Evolutionary conservation across 2,888 invertebrate genomes (phyloP), one percentile per base, ranked within the genome.

Genomic region (Mechanitis messenoides): DNA sequence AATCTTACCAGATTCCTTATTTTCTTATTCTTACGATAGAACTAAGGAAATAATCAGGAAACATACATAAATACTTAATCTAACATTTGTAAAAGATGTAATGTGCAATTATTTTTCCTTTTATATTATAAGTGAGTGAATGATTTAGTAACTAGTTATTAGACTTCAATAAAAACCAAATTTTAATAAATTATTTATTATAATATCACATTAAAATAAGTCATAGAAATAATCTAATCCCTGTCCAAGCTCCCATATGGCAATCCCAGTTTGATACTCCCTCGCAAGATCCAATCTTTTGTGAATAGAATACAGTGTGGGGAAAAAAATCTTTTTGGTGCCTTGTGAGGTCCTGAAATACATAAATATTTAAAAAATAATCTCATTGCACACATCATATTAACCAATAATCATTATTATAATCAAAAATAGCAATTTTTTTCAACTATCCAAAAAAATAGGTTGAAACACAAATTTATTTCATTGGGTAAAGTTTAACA

Each of bases 201-300:
- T 82, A 84, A 74, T 87, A 87, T 86, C 83, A 86, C 83, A 81
- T 84, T 75, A 90, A 68, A 90, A 77, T 69, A 90, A 76, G 90
- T 98, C 98, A 82, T 97, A 98, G 84, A 98, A 98, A 81, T 96
- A 98, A 84, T 97, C 95, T 28, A 98, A 88, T 33, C 98, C 98
- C 85, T 98, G 98, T 0, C 98, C 98, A n/a, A 98, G 85, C 80
- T 98, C 98, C 98, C 98, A 98, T 73, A 98, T 94, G 0, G 97
- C 95, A 54, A 98, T 90, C 0, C 98, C 97, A 2, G 94, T 94
- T 7, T 95, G 95, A 58, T 96, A 91, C 77, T 95, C 93, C 62
- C 91, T 87, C 0, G 97, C 96, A 56, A 98, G 85, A 63, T 96
- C 93, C 20, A 98, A 86, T 69, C 98, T 91, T 77, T 93, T 91